A percentile compares a stretch with the other conserved stretches of the same genome.
Evolutionary conservation across 1,140 invertebrate genomes (phyloP).

Genomic region (Idris sp.): DNA sequence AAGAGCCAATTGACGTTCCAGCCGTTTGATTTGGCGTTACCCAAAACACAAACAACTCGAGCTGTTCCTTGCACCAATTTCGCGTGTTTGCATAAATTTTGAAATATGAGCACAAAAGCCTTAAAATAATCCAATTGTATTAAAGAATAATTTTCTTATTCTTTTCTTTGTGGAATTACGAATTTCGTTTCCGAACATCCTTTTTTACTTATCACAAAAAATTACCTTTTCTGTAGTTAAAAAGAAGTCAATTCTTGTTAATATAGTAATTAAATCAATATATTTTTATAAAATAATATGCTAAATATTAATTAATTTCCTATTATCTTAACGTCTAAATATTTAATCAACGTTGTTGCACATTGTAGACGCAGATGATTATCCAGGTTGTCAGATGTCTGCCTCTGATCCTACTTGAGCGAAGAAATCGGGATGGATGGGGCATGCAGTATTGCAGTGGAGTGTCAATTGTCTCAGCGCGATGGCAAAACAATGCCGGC

Average conservation of each 20-base stretch:
- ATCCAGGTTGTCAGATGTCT: constrained; percentile 7
- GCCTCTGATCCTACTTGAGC: constrained; percentile 4
- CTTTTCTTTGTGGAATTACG: too few relatives aligned
- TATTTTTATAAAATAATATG: neutral
- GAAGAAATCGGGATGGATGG: constrained; percentile 46
- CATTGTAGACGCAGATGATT: constrained; percentile 9
- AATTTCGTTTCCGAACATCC: too few relatives aligned
- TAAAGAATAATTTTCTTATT: too few relatives aligned
- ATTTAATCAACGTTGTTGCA: constrained; percentile 22
- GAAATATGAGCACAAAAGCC: too few relatives aligned
- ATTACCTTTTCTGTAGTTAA: too few relatives aligned
- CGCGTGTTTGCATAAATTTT: constrained; percentile 25
- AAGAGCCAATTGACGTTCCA: constrained; percentile 31
- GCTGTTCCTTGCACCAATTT: constrained; percentile 23
- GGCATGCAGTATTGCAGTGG: constrained; percentile 22
- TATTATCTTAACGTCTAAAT: constrained; percentile 14
- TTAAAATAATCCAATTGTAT: too few relatives aligned
- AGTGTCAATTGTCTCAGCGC: constrained; percentile 50
- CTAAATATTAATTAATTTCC: constrained; percentile 1
- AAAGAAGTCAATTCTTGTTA: too few relatives aligned
- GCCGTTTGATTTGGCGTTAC: constrained; percentile 6
- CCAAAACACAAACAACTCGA: constrained; percentile 23
- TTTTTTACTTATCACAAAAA: too few relatives aligned
- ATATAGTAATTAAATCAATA: too few relatives aligned
- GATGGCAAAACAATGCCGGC: constrained; percentile 50